phyloP scores from a whole-genome alignment of 2,113 vertebrate species.

The Odocoileus hemionus region DNA sequence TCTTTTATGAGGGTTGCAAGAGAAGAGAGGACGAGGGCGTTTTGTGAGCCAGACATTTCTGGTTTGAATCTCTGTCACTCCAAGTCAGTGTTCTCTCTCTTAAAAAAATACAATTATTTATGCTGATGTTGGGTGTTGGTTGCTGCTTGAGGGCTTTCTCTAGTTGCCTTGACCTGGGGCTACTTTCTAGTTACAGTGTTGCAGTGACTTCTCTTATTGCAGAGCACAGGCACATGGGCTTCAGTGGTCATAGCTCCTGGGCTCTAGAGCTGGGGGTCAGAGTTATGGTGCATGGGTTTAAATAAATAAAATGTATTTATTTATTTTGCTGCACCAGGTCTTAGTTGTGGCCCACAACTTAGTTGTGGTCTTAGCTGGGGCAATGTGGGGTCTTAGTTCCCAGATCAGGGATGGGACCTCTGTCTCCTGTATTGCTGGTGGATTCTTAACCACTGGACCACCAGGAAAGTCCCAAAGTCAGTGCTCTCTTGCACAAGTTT shows the following conservation, averaged over 20 bases:
- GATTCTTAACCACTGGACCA: neutral
- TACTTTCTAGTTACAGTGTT: accelerated
- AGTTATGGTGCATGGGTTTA: neutral
- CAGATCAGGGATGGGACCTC: neutral
- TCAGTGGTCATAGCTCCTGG: accelerated
- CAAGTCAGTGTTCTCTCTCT: neutral
- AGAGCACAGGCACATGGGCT: neutral
- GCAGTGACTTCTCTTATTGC: neutral
- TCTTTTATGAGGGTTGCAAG: constrained; percentile 38
- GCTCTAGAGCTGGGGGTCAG: neutral
- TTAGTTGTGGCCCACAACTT: neutral
- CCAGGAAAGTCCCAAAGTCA: neutral
- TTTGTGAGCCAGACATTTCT: neutral
- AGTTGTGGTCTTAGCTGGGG: neutral
- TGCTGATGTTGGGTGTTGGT: neutral
- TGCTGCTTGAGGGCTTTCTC: neutral
- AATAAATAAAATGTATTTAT: neutral
- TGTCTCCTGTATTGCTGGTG: neutral
- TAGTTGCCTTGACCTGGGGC: neutral
- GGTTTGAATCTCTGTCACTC: neutral
- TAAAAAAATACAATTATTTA: neutral
- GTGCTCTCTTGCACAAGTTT: neutral
- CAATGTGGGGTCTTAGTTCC: neutral
- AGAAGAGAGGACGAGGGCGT: neutral
- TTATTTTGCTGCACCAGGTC: neutral